Evolutionary conservation across 2,113 vertebrate species (phyloP), one percentile per base, ranked within the genome.

Genomic region (Pleuronectes platessa): DNA sequence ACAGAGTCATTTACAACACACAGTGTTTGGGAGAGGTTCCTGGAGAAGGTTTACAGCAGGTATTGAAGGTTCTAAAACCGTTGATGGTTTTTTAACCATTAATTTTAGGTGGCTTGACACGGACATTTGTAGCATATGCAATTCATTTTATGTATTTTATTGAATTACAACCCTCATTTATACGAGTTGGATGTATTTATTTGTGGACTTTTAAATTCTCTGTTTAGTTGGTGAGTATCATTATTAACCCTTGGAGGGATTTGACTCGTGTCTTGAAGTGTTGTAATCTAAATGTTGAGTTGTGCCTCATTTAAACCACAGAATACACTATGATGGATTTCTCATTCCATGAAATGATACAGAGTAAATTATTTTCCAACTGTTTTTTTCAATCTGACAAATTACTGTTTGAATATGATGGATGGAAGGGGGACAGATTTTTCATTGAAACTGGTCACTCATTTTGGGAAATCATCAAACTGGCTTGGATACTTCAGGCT

Each of bases 371-470:
- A 53, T 74, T 63, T 49, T 51, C 21, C 5, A 2, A 12, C n/a
- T 61, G 12, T 56, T 65, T 55, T 55, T 55, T 75, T 71, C 35
- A 35, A 20, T 68, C 47, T 31, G n/a, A 67, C 24, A 72, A 14
- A 71, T 67, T 72, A 51, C 58, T 23, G 2, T 79, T 6, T 31
- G 5, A 31, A 31, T 31, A 31, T 31, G 31, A 31, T 72, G 59
- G 59, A 84, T 76, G 42, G 11, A 64, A 15, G 3, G 23, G n/a
- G 45, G 20, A 47, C 20, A 24, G 17, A 1, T 26, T 7, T 45
- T 66, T 67, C 71, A 76, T 76, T 76, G 23, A 72, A 80, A 76
- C 62, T 47, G 63, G 62, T 26, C 76, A 53, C 40, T 71, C 31
- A 27, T 68, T 72, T 63, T 23, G 13, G 35, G 64, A 56, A 61